Conservation (phyloP, 1,140 invertebrate genomes). For the Nasonia giraulti region DNA sequence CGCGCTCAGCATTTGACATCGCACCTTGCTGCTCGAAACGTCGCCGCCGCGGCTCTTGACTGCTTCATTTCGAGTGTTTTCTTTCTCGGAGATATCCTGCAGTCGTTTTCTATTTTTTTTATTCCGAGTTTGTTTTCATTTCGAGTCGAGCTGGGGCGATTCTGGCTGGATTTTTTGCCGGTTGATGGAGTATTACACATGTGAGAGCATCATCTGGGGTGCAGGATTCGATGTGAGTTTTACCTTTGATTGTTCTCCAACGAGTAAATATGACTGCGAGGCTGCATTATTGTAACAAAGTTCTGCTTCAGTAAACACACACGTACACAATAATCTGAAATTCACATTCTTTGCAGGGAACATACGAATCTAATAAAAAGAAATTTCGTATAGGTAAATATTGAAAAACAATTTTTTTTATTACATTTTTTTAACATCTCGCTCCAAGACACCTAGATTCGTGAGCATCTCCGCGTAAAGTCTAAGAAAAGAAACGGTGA, state of each 20-base stretch:
- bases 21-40: not conserved
- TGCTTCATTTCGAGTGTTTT: not conserved
- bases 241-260: not conserved
- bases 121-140: not conserved
- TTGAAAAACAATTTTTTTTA: not conserved
- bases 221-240: not conserved
- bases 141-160: not conserved
- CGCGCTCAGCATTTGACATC: constrained; percentile 26
- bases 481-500: too few species aligned
- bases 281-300: too few species aligned
- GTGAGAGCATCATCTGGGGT: not conserved
- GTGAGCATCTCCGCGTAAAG: too few species aligned
- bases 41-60: not conserved
- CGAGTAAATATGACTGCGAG: too few species aligned
- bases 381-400: not conserved
- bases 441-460: not conserved
- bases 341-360: not conserved
- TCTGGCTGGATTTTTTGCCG: too few species aligned
- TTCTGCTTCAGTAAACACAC: not conserved
- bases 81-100: not conserved
- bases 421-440: not conserved
- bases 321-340: not conserved
- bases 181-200: not conserved
- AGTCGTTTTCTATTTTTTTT: not conserved
- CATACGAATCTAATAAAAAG: not conserved